Percentiles rank a stretch among this genome's conserved stretches.
These are phyloP conservation scores for Glaucidium brasilianum DNA, from an alignment of 2,113 vertebrate species.

Conservation along the genomic window DNA sequence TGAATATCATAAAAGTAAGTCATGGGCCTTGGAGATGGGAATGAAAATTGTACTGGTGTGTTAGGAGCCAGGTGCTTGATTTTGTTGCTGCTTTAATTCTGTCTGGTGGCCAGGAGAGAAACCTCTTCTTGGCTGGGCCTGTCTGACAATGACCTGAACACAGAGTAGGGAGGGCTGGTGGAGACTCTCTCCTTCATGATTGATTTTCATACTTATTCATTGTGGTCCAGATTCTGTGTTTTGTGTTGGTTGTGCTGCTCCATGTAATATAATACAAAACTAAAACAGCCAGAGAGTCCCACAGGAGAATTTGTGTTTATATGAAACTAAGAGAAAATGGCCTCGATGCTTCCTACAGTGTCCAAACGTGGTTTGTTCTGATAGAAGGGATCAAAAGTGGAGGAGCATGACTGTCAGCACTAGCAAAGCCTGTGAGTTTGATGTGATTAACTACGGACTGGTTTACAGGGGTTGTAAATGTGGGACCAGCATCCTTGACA, in stretches of 20 bases:
- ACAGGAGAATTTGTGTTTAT: background rate
- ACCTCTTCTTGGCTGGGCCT: background rate
- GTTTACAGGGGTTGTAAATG: background rate
- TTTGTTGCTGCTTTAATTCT: background rate
- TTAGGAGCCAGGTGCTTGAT: background rate
- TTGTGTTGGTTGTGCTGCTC: background rate
- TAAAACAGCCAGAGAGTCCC: background rate
- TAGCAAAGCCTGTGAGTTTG: background rate
- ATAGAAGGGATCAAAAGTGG: background rate
- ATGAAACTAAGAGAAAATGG: background rate
- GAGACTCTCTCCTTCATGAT: background rate
- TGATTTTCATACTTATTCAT: background rate
- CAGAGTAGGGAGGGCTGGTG: background rate
- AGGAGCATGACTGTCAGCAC: background rate
- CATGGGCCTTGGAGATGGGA: background rate
- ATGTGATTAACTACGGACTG: background rate
- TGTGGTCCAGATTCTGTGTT: background rate
- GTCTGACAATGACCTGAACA: background rate
- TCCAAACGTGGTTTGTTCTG: background rate
- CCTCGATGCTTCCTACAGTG: background rate
- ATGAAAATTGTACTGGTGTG: rapidly evolving
- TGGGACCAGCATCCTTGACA: background rate
- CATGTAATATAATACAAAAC: background rate
- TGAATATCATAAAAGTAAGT: background rate
- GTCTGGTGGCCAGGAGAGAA: background rate